Conservation (phyloP, 1,140 invertebrate genomes). For the Limonius californicus region DNA sequence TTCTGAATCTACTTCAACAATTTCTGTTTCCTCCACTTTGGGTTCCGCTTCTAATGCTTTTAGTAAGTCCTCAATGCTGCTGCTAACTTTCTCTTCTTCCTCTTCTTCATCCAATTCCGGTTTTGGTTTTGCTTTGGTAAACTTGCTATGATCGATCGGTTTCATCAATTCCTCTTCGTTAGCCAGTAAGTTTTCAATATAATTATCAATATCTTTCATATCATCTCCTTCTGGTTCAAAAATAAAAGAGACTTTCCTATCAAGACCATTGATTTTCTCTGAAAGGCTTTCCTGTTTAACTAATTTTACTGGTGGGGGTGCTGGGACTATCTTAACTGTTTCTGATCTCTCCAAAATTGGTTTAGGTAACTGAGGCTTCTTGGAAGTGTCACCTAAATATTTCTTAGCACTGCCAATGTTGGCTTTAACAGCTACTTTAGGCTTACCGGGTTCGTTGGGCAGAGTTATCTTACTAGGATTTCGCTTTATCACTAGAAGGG, state of each 20-base stretch:
- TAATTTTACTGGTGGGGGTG: constrained; percentile 31
- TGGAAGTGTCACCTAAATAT: constrained; percentile 40
- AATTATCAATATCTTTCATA: constrained; percentile 41
- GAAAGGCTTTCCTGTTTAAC: constrained; percentile 23
- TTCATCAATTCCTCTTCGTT: constrained; percentile 44
- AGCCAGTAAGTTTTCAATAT: constrained; percentile 43
- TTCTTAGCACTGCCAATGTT: constrained; percentile 39
- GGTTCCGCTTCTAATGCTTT: constrained; percentile 42
- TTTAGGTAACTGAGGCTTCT: constrained; percentile 20
- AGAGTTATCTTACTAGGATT: constrained; percentile 45
- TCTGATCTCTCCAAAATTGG: constrained; percentile 27
- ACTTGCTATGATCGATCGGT: constrained; percentile 37
- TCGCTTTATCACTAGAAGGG: constrained; percentile 44
- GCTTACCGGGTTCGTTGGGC: constrained; percentile 43
- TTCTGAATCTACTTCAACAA: constrained; percentile 19
- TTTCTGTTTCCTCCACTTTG: constrained; percentile 17
- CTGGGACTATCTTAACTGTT: constrained; percentile 20
- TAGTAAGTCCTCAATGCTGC: constrained; percentile 45
- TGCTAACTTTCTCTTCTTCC: constrained; percentile 32
- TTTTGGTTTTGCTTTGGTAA: constrained; percentile 8
- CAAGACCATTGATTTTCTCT: background rate
- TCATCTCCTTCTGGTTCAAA: constrained; percentile 44
- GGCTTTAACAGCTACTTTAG: constrained; percentile 39
- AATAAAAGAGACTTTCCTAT: constrained; percentile 37
- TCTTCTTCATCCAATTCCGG: constrained; percentile 16